These are phyloP conservation scores for Plectrocnemia conspersa DNA, from an alignment of 1,140 invertebrate species.

Conservation along the genomic window DNA sequence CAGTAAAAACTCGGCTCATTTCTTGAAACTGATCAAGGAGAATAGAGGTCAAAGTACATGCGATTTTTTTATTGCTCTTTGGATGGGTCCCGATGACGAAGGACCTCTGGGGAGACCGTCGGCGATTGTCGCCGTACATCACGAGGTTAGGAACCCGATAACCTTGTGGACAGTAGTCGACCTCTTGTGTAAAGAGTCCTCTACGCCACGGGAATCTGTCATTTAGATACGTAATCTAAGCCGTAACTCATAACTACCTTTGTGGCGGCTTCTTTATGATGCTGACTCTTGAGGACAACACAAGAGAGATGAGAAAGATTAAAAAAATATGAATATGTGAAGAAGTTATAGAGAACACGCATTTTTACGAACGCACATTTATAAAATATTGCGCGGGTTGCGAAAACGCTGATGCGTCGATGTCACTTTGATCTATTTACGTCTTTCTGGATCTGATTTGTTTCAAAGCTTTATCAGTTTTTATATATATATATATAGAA, in stretches of 20 bases:
- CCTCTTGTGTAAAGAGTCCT: slow-evolving; percentile 14
- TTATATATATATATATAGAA: background rate
- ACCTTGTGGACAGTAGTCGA: slow-evolving; percentile 21
- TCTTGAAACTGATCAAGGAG: no score
- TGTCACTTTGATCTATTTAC: background rate
- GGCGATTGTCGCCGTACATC: background rate
- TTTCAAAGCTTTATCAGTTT: background rate
- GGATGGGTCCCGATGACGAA: background rate
- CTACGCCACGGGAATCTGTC: slow-evolving; percentile 21
- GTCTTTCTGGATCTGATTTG: background rate
- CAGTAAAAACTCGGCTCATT: no score
- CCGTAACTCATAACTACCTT: slow-evolving; percentile 16
- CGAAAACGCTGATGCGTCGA: background rate
- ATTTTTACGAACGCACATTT: no score
- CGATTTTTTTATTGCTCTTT: no score
- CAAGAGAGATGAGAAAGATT: background rate
- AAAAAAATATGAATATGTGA: no score
- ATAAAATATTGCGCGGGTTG: background rate
- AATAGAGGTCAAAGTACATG: no score
- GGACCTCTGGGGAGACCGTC: background rate
- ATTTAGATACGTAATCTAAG: slow-evolving; percentile 21
- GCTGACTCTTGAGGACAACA: background rate
- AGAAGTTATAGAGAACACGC: no score
- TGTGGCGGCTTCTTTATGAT: slow-evolving; percentile 3
- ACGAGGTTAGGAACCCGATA: slow-evolving; percentile 8